A percentile compares a stretch with the other conserved stretches of the same genome.
These are phyloP conservation scores for Lutjanus campechanus DNA, from an alignment of 2,797 vertebrate genomes.

Conservation along the genomic window DNA sequence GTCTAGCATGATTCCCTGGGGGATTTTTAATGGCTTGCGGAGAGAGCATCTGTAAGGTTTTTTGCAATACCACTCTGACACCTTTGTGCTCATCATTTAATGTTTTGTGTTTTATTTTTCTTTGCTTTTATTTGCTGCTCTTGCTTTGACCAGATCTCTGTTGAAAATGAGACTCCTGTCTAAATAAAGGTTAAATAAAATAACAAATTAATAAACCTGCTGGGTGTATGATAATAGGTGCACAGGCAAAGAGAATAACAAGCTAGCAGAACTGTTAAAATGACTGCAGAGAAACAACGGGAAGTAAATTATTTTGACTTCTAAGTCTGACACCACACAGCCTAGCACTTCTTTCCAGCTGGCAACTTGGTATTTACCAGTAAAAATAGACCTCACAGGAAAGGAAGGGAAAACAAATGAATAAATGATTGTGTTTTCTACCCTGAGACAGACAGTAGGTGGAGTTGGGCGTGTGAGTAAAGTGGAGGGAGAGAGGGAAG, in stretches of 20 bases:
- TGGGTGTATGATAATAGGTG: neutral
- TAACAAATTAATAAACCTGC: neutral
- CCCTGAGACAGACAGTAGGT: conserved; percentile 44
- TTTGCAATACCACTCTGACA: too few species aligned
- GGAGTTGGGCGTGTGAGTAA: neutral
- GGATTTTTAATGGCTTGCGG: too few species aligned
- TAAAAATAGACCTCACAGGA: conserved; percentile 60
- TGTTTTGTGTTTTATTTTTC: too few species aligned
- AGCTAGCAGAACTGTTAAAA: neutral
- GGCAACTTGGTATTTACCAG: conserved; percentile 49
- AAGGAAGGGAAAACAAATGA: conserved; percentile 65
- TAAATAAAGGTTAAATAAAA: too few species aligned
- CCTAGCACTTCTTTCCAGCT: conserved; percentile 19
- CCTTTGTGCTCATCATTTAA: too few species aligned
- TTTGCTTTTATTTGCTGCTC: too few species aligned
- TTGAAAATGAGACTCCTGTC: too few species aligned
- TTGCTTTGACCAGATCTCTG: too few species aligned
- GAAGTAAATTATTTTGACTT: conserved; percentile 37
- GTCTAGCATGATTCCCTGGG: too few species aligned
- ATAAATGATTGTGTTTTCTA: conserved; percentile 75
- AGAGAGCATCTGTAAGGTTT: too few species aligned
- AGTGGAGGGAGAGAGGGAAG: conserved; percentile 3
- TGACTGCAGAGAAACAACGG: conserved; percentile 6
- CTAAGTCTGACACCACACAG: conserved; percentile 12
- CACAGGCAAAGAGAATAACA: neutral